Percentiles rank a stretch among this genome's conserved stretches.
Evolutionary conservation across 2,888 invertebrate genomes (phyloP).

Genomic region (Mythimna impura): DNA sequence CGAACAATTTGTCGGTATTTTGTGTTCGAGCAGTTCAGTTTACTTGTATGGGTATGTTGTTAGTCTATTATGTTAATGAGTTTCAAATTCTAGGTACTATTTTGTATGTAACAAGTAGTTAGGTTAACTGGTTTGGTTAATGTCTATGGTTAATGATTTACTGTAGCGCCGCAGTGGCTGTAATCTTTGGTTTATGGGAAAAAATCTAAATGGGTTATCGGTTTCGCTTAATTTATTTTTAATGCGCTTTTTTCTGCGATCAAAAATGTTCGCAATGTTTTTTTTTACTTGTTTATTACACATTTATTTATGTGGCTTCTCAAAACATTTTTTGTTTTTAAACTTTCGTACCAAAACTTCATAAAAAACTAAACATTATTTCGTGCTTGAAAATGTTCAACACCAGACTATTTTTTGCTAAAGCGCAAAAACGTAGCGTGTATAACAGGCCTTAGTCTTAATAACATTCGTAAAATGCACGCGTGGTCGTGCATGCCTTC

Average conservation of each 20-base stretch:
- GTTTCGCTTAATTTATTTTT: slow-evolving; percentile 24
- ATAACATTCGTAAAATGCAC: slow-evolving; percentile 51
- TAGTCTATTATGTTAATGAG: slow-evolving; percentile 52
- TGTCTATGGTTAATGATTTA: slow-evolving; percentile 34
- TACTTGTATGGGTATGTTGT: slow-evolving; percentile 48
- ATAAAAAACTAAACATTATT: neutral
- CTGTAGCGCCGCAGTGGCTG: slow-evolving; percentile 20
- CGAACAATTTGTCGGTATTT: slow-evolving; percentile 52
- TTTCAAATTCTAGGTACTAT: slow-evolving; percentile 24
- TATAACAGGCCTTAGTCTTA: slow-evolving; percentile 42
- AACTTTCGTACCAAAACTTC: too few species aligned
- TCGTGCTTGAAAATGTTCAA: slow-evolving; percentile 17
- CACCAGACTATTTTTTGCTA: neutral
- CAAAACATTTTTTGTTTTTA: too few species aligned
- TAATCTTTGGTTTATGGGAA: slow-evolving; percentile 19
- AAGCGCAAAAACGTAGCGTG: slow-evolving; percentile 45
- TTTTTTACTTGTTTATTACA: too few species aligned
- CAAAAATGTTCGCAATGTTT: neutral
- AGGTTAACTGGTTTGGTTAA: slow-evolving; percentile 16
- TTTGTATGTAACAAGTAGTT: slow-evolving; percentile 32
- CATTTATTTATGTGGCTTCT: too few species aligned
- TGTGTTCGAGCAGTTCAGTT: slow-evolving; percentile 31
- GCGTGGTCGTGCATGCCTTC: slow-evolving; percentile 47
- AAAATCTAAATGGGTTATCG: slow-evolving; percentile 16
- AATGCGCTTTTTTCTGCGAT: slow-evolving; percentile 18